Base-by-base conservation (phyloP, 2,113 vertebrate genomes). In the Delphinapterus leucas region DNA sequence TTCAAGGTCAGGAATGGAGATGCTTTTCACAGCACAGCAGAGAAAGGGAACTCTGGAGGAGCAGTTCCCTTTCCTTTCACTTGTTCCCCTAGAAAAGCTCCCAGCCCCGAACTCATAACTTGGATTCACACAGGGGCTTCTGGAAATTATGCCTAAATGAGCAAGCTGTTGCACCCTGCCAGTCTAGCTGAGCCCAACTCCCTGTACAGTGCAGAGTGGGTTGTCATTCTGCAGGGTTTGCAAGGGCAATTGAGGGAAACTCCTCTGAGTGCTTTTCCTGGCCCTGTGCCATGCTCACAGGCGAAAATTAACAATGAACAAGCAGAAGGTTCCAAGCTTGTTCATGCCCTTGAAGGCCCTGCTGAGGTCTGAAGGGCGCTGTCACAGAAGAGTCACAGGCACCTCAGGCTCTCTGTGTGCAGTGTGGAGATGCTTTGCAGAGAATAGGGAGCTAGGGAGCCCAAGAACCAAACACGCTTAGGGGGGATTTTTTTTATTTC, bases 181-280 rank as follows among this genome's bases (percentile, higher is more conserved):
- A 28, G 26, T 58, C 1, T 15, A 71, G 68, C 92, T 76, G 55
- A 88, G 70, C 80, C 91, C 79, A 26, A 55, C 95, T 74, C 92
- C 65, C 20, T 53, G 44, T 31, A 49, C 25, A 0, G 14, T 33
- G 61, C 87, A 53, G 61, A 90, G 84, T 61, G 63, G 74, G 55
- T 90, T 41, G 3, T 96, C 90, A 25, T 92, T 97, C 90, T 97
- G 38, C 44, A 89, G 87, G 74, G 55, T 41, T 96, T 97, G 88
- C 95, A 71, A 88, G 98, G 97, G 92, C 96, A 94, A 90, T 20
- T 90, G 96, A 97, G 96, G 67, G 87, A 93, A 97, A 65, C 90
- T 96, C 92, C 79, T 92, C 65, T 93, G 97, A 97, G 97, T 98
- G 98, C 98, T 97, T 97, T 96, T 97, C 63, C 97, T 98, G 99